Base-by-base conservation (phyloP, 2,797 vertebrate genomes). In the Hirundo rustica region DNA sequence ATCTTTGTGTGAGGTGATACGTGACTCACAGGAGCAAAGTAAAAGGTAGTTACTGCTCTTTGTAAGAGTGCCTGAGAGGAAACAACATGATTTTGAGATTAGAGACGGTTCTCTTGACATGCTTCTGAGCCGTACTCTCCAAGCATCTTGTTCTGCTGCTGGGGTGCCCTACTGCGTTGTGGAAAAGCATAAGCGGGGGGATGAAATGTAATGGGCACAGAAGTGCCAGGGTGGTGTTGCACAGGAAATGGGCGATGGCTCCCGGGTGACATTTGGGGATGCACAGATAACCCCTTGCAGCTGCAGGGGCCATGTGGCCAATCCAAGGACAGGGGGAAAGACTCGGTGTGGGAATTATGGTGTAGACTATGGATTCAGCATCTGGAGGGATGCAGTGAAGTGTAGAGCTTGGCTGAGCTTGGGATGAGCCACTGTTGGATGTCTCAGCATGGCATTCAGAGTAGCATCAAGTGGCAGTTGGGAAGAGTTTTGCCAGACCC, bases 1-100 rank as follows among this genome's bases (percentile, higher is more conserved):
- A 96, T 92, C 87, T 92, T 94, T 68, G 54, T 82, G 47, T 5
- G 4, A 58, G 70, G 89, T 88, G 93, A 81, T 94, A 78, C 5
- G 27, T 96, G 96, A 97, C 90, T 97, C 92, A 94, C 80, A 88
- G 75, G 61, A 32, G 11, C 66, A 68, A 30, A 79, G 60, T 25
- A 71, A 71, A 50, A 88, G 58, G 81, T 53, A 30, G 83, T 94
- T 92, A 70, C 9, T 85, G 81, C 50, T 81, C 71, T 89, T 86
- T 79, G 44, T 73, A 12, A 61, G 76, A 89, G 79, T 11, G 38
- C 79, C 48, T 62, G 55, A 65, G 85, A 93, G 82, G 86, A 92
- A 95, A 90, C 91, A 93, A 45, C 51, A 42, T 57, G 7, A 61
- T 89, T 89, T 73, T 57, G 84, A 91, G 91, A 81, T 71, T 32